A percentile compares a stretch with the other conserved stretches of the same genome.
Evolutionary conservation across 2,888 invertebrate genomes (phyloP).

Genomic region (Macrophya annulata): DNA sequence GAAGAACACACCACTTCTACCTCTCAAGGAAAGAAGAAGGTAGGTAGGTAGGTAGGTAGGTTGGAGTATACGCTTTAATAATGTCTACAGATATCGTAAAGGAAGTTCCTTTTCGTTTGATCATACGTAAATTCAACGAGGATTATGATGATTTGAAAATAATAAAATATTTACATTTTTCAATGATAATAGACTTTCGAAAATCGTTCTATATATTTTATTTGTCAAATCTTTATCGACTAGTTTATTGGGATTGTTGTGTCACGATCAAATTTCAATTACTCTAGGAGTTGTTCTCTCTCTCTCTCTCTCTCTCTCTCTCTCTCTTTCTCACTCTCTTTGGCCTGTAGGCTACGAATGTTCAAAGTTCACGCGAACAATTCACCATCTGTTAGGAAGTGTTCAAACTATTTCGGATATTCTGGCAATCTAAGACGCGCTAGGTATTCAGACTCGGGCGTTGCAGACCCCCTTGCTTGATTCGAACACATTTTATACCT

Average conservation of each 20-base stretch:
- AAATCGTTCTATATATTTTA: not conserved
- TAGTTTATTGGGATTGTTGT: not conserved
- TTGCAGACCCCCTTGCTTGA: not conserved
- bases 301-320: not conserved
- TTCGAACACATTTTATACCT: slow-evolving; percentile 3
- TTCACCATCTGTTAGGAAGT: slow-evolving; percentile 26
- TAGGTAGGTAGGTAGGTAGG: not conserved
- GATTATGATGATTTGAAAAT: not conserved
- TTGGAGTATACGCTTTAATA: not conserved
- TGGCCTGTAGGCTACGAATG: not conserved
- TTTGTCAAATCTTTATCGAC: not conserved
- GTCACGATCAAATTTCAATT: slow-evolving; percentile 24
- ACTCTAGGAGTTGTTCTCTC: not conserved
- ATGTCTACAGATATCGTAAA: not conserved
- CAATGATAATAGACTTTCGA: not conserved
- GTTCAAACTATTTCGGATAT: slow-evolving; percentile 40
- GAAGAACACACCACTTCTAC: not conserved
- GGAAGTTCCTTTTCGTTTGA: not conserved
- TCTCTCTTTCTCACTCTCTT: not conserved
- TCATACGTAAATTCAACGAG: not conserved
- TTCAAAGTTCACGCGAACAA: slow-evolving; percentile 29
- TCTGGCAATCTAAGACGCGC: slow-evolving; percentile 32
- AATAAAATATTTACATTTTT: no score
- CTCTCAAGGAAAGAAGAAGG: not conserved
- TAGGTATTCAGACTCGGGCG: not conserved